These are phyloP conservation scores for Saguinus imperator DNA, from an alignment of 2,113 vertebrate species.

Conservation along the genomic window DNA sequence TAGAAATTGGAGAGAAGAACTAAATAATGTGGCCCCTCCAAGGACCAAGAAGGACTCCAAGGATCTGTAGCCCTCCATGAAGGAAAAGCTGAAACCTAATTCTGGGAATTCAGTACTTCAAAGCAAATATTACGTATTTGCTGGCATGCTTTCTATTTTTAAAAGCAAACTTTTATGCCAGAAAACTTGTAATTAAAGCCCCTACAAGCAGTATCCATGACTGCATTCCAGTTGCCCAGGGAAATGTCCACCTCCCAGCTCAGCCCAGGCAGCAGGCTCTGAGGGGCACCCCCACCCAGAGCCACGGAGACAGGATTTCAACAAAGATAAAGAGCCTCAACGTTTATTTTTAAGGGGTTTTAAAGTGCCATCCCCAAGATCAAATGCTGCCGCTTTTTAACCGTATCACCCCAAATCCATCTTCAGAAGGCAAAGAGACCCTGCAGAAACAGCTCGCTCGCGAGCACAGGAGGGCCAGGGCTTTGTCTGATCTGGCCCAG, in stretches of 20 bases:
- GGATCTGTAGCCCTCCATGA: neutral
- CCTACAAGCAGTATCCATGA: fast-evolving
- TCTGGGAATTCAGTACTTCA: neutral
- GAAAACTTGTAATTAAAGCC: neutral
- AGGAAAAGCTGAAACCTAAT: neutral
- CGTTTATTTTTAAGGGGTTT: neutral
- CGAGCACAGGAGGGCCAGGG: fast-evolving
- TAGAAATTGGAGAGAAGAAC: neutral
- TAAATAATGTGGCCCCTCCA: too few relatives aligned
- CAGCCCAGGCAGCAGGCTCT: neutral
- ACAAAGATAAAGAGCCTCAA: neutral
- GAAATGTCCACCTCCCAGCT: fast-evolving
- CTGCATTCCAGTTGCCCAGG: neutral
- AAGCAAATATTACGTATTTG: neutral
- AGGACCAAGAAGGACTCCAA: neutral
- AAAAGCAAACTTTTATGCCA: neutral
- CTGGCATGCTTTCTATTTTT: neutral
- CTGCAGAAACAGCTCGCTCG: fast-evolving
- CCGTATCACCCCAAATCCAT: neutral
- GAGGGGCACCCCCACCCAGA: neutral
- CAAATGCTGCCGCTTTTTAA: neutral
- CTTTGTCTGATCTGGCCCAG: neutral
- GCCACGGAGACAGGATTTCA: neutral
- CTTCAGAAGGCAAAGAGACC: neutral
- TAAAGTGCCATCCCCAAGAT: neutral